A percentile compares a stretch with the other conserved stretches of the same genome.
phyloP scores from a whole-genome alignment of 2,113 vertebrate species.

The Hemichromis elongatus region DNA sequence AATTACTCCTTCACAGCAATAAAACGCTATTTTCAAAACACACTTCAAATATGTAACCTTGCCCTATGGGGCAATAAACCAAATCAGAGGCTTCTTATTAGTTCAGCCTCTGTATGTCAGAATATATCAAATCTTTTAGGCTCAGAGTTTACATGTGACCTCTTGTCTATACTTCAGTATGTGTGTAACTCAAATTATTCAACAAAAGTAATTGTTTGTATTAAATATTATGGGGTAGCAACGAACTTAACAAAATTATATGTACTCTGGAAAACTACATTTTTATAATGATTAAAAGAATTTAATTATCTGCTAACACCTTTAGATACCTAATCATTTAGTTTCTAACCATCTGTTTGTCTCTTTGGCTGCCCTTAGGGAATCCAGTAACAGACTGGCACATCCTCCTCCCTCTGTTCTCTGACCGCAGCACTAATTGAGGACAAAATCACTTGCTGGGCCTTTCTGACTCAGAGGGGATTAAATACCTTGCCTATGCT shows the following conservation, averaged over 20 bases:
- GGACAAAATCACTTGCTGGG: conserved; percentile 23
- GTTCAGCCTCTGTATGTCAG: neutral
- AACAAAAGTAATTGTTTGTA: neutral
- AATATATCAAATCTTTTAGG: neutral
- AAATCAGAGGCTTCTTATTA: neutral
- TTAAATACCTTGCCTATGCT: conserved; percentile 31
- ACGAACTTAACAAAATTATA: neutral
- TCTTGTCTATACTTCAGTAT: neutral
- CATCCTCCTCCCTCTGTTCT: neutral
- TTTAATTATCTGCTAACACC: neutral
- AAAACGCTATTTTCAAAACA: neutral
- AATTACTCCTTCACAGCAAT: neutral
- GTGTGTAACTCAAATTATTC: neutral
- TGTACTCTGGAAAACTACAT: neutral
- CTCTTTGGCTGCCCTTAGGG: neutral
- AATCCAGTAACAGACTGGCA: neutral
- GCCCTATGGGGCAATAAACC: neutral
- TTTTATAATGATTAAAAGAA: neutral
- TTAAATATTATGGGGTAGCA: neutral
- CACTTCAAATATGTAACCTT: neutral
- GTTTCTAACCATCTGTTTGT: neutral
- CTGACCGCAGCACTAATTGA: conserved; percentile 31
- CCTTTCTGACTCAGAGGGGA: conserved; percentile 34
- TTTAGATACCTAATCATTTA: neutral
- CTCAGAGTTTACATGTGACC: neutral